Percentiles rank a stretch among this genome's conserved stretches.
Conservation (phyloP, 2,888 invertebrate genomes). For the Clivina fossor region DNA sequence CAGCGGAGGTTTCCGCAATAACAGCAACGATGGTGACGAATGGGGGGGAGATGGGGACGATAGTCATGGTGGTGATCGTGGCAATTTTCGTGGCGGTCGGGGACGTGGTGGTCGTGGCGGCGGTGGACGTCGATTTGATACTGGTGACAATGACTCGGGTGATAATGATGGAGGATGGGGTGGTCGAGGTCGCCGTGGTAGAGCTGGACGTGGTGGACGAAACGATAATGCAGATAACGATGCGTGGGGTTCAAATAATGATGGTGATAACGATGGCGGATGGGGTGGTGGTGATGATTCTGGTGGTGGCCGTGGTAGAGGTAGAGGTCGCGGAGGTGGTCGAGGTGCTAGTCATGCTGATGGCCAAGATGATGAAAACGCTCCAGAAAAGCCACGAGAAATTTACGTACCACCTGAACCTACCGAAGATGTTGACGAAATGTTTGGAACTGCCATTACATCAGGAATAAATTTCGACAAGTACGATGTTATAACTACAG, state of each 20-base stretch:
- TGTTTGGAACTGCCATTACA: constrained; percentile 69
- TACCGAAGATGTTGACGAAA: constrained; percentile 67
- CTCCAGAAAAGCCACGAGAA: constrained; percentile 62
- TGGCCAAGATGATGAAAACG: constrained; percentile 17
- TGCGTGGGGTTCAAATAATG: constrained; percentile 41
- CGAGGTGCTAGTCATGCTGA: constrained; percentile 34
- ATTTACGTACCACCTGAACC: constrained; percentile 75
- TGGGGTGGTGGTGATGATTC: constrained; percentile 20
- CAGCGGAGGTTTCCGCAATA: constrained; percentile 29
- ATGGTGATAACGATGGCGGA: constrained; percentile 38
- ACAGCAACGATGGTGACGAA: constrained; percentile 20
- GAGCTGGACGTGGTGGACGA: constrained; percentile 47
- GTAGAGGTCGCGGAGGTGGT: constrained; percentile 36
- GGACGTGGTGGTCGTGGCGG: constrained; percentile 38
- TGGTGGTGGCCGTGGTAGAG: constrained; percentile 37
- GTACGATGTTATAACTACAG: constrained; percentile 84
- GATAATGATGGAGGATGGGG: constrained; percentile 42
- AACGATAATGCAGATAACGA: constrained; percentile 52
- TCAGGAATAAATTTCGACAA: constrained; percentile 92
- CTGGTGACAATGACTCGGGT: constrained; percentile 36
- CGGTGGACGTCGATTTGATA: constrained; percentile 30
- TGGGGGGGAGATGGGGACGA: constrained; percentile 26
- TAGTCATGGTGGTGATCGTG: constrained; percentile 4
- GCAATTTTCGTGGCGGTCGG: constrained; percentile 33
- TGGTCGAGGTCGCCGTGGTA: constrained; percentile 39